Conservation (phyloP, 2,797 vertebrate species). For the Eulemur albifrons region DNA sequence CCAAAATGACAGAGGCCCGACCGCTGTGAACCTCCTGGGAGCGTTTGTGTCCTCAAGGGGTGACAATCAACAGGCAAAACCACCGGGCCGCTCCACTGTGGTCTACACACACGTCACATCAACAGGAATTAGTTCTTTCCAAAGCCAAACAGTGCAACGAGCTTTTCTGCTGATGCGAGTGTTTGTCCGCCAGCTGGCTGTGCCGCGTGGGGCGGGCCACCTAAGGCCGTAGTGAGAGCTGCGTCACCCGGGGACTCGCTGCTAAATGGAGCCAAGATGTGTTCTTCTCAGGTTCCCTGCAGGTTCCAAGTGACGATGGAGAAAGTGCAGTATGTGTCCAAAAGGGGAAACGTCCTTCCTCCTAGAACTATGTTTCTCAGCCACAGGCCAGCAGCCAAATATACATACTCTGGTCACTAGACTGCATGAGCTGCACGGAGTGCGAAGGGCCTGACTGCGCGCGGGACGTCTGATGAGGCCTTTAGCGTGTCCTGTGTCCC, state of each 20-base stretch:
- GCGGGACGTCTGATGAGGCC: background rate
- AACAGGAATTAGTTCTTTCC: background rate
- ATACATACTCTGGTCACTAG: background rate
- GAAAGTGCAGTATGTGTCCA: background rate
- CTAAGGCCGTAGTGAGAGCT: background rate
- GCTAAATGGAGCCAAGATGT: background rate
- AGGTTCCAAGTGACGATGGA: background rate
- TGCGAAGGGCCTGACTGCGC: accelerated
- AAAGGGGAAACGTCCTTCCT: background rate
- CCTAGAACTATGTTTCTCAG: background rate
- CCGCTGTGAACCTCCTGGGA: accelerated
- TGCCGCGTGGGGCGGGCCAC: accelerated
- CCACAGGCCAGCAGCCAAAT: background rate
- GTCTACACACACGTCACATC: background rate
- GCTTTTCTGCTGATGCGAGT: background rate
- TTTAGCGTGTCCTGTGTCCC: background rate
- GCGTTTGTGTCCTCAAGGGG: background rate
- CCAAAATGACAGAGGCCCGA: background rate
- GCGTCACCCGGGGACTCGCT: accelerated
- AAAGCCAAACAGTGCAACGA: background rate
- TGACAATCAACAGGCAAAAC: background rate
- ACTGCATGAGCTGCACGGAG: accelerated
- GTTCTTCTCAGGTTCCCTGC: background rate
- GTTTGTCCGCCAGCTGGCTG: background rate
- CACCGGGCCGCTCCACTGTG: background rate